These are phyloP conservation scores for Andricus grossulariae DNA, from an alignment of 1,140 invertebrate species.

Conservation along the genomic window DNA sequence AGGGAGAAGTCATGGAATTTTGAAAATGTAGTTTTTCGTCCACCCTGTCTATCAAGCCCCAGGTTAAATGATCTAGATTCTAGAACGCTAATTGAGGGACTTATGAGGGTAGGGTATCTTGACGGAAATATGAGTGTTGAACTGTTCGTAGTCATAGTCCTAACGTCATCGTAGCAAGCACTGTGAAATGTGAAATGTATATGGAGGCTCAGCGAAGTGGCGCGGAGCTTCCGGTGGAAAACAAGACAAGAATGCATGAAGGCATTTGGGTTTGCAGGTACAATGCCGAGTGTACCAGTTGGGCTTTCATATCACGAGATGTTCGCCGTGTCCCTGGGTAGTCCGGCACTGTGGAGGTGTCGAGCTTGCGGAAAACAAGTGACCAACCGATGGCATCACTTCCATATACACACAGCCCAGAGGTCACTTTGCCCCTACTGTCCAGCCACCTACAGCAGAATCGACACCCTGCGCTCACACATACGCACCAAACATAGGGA, in stretches of 20 bases:
- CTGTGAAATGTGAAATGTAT: background rate
- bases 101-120: background rate
- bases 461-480: constrained; percentile 87
- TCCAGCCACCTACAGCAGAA: constrained; percentile 89
- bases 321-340: constrained; percentile 83
- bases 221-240: constrained; percentile 29
- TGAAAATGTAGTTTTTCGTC: too few relatives aligned
- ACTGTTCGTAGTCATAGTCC: background rate
- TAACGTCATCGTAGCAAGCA: constrained; percentile 12
- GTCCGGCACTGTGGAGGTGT: constrained; percentile 84
- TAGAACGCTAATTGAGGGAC: background rate
- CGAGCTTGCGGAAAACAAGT: constrained; percentile 89
- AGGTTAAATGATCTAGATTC: too few relatives aligned
- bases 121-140: constrained; percentile 1
- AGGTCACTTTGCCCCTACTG: constrained; percentile 89
- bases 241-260: constrained; percentile 57
- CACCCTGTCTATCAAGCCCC: too few relatives aligned
- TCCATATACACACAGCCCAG: constrained; percentile 87
- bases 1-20: too few relatives aligned
- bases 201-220: constrained; percentile 22
- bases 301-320: constrained; percentile 87
- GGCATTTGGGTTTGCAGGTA: constrained; percentile 71
- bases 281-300: constrained; percentile 67
- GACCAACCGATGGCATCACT: constrained; percentile 91
- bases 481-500: constrained; percentile 84